Percentiles rank a stretch among this genome's conserved stretches.
These are phyloP conservation scores for Meles meles DNA, from an alignment of 2,113 vertebrate genomes.

Conservation along the genomic window DNA sequence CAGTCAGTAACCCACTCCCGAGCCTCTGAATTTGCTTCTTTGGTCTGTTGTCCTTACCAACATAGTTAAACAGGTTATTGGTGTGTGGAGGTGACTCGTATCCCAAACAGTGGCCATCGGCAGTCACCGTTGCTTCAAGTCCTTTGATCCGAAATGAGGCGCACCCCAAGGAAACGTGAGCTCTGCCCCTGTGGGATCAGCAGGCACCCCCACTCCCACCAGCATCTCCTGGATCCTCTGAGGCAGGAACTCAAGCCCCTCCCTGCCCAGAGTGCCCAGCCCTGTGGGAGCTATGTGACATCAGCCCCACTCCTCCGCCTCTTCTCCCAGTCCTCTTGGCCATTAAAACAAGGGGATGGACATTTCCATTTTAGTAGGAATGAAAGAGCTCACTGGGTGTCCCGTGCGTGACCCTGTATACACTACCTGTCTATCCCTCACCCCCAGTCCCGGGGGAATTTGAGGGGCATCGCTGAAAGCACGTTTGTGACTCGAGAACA, in stretches of 20 bases:
- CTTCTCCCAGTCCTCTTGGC: not conserved
- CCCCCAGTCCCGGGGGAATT: not conserved
- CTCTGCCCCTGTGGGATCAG: not conserved
- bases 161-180: not conserved
- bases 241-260: not conserved
- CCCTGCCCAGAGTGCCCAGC: not conserved
- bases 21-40: not conserved
- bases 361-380: not conserved
- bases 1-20: not conserved
- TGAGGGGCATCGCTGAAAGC: not conserved
- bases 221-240: not conserved
- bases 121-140: not conserved
- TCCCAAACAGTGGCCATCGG: not conserved
- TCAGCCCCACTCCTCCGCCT: rapidly evolving
- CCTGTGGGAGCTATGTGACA: not conserved
- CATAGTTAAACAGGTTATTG: not conserved
- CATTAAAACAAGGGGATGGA: not conserved
- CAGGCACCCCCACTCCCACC: not conserved
- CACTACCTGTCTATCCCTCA: too few species aligned
- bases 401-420: too few species aligned
- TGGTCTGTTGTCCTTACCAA: not conserved
- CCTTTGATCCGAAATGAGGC: not conserved
- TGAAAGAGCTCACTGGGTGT: not conserved
- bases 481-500: not conserved
- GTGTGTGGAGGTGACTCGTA: not conserved